These are phyloP conservation scores for Rhynchonycteris naso DNA, from an alignment of 2,797 vertebrate species.

Conservation along the genomic window DNA sequence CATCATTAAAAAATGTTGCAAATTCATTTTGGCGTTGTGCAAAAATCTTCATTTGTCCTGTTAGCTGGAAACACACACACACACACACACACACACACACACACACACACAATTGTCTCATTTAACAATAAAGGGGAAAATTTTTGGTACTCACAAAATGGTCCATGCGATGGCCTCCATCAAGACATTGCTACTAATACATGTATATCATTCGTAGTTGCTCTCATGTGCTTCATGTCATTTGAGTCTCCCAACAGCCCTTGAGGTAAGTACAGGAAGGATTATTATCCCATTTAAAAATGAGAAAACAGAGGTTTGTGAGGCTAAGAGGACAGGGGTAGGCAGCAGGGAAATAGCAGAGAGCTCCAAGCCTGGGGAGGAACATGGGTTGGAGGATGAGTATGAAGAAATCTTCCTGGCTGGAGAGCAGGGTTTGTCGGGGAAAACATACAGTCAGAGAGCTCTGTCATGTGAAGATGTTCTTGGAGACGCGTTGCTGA, in stretches of 20 bases:
- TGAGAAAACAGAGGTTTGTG: background rate
- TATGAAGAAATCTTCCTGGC: background rate
- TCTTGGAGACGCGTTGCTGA: background rate
- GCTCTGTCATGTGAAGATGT: background rate
- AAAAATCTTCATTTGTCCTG: constrained; percentile 17
- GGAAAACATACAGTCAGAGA: background rate
- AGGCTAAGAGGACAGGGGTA: background rate
- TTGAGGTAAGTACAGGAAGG: background rate
- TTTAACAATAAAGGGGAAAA: background rate
- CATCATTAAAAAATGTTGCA: background rate
- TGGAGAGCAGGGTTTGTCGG: background rate
- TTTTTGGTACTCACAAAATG: background rate
- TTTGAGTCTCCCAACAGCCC: background rate
- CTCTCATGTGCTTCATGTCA: background rate
- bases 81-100: too few relatives aligned
- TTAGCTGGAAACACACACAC: background rate
- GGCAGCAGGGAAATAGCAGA: background rate
- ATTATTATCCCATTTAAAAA: background rate
- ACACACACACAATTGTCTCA: background rate
- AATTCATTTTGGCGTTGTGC: background rate
- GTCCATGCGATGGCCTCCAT: background rate
- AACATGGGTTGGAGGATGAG: too few relatives aligned
- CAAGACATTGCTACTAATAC: background rate
- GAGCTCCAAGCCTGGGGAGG: background rate
- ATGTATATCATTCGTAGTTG: background rate